These are phyloP conservation scores for Leucoraja ocellata DNA, from an alignment of 2,797 vertebrate species.

Conservation along the genomic window DNA sequence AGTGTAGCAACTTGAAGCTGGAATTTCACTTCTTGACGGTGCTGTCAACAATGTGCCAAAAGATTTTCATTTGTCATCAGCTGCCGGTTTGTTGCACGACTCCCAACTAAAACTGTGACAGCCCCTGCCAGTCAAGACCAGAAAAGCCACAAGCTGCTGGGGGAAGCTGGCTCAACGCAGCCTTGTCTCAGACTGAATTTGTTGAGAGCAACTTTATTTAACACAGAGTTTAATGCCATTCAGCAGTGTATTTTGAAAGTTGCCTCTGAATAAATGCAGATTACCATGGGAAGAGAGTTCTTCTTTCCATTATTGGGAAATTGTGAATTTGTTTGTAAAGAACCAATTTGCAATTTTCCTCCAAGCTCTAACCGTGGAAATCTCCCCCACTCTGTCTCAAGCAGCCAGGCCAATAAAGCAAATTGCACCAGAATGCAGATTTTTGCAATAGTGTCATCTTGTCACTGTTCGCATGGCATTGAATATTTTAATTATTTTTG, in stretches of 20 bases:
- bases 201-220: neutral
- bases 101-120: neutral
- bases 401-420: neutral
- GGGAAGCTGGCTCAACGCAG: neutral
- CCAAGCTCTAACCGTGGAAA: neutral
- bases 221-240: neutral
- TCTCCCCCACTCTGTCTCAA: neutral
- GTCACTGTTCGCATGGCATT: neutral
- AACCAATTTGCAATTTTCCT: neutral
- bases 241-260: neutral
- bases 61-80: conserved; percentile 18
- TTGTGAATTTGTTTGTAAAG: neutral
- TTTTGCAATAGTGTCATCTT: neutral
- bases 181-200: neutral
- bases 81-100: neutral
- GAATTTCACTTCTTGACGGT: conserved; percentile 18
- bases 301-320: neutral
- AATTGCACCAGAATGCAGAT: neutral
- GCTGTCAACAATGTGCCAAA: neutral
- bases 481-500: neutral
- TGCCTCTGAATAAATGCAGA: neutral
- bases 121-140: neutral
- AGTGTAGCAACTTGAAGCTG: neutral
- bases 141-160: neutral
- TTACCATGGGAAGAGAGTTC: neutral